Evolutionary conservation across 2,797 vertebrate species (phyloP).

Genomic region (Potorous gilbertii): DNA sequence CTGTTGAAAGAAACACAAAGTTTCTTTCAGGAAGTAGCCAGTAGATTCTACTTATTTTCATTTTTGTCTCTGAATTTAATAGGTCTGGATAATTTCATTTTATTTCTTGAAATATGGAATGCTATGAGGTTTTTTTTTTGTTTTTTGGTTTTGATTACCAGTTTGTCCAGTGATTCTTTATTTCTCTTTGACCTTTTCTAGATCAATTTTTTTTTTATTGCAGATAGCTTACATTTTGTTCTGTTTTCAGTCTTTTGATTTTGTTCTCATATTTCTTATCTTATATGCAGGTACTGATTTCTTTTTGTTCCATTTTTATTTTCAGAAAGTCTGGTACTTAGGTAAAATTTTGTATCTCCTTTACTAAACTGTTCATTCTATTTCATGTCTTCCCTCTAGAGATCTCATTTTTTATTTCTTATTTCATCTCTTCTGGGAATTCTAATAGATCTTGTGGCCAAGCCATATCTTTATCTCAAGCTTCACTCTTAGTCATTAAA

Average conservation of each 20-base stretch:
- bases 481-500: not conserved
- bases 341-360: not conserved
- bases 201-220: not conserved
- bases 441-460: not conserved
- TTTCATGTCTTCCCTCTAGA: not conserved
- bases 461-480: too few species aligned
- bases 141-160: not conserved
- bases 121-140: not conserved
- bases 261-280: not conserved
- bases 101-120: not conserved
- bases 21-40: not conserved
- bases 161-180: not conserved
- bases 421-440: not conserved
- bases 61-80: not conserved
- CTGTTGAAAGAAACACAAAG: not conserved
- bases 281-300: not conserved
- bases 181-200: not conserved
- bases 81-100: not conserved
- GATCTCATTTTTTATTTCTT: not conserved
- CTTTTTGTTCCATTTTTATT: not conserved
- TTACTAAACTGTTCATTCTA: not conserved
- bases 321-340: not conserved
- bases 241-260: not conserved
- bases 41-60: not conserved
- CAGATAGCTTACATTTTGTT: not conserved